Percentiles rank a stretch among this genome's conserved stretches.
Evolutionary conservation across 2,113 vertebrate genomes (phyloP).

Genomic region (Hypomesus transpacificus): DNA sequence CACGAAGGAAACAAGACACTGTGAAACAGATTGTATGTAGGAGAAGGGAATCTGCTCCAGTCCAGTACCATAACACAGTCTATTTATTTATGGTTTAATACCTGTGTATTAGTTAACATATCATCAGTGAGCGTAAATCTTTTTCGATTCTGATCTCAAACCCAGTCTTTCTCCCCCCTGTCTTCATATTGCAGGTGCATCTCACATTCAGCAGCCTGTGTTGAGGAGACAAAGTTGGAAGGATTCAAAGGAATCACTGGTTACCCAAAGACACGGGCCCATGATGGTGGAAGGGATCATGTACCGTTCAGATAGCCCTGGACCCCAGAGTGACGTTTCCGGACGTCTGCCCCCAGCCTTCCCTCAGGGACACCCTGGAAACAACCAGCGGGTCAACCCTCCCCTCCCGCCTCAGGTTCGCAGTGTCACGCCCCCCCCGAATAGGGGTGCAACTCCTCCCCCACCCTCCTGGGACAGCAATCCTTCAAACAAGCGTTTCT

Average conservation of each 20-base stretch:
- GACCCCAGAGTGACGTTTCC: constrained; percentile 78
- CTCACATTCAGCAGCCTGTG: constrained; percentile 81
- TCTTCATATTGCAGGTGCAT: constrained; percentile 49
- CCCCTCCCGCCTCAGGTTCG: constrained; percentile 85
- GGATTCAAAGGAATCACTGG: constrained; percentile 93
- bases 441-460: constrained; percentile 79
- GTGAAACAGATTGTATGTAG: neutral
- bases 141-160: neutral
- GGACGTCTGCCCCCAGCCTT: constrained; percentile 79
- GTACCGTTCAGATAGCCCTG: constrained; percentile 87
- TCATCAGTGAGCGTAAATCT: no score
- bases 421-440: constrained; percentile 89
- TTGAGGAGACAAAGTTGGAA: constrained; percentile 94
- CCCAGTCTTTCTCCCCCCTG: constrained; percentile 5
- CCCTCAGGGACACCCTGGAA: constrained; percentile 77
- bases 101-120: no score
- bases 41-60: neutral
- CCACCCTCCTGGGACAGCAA: constrained; percentile 86
- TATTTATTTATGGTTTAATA: no score
- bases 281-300: constrained; percentile 78
- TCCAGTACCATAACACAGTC: no score
- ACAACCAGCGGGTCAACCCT: constrained; percentile 84
- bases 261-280: constrained; percentile 81
- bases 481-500: constrained; percentile 88
- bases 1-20: neutral